phyloP scores from a whole-genome alignment of 2,113 vertebrate genomes.

The Prionailurus viverrinus region DNA sequence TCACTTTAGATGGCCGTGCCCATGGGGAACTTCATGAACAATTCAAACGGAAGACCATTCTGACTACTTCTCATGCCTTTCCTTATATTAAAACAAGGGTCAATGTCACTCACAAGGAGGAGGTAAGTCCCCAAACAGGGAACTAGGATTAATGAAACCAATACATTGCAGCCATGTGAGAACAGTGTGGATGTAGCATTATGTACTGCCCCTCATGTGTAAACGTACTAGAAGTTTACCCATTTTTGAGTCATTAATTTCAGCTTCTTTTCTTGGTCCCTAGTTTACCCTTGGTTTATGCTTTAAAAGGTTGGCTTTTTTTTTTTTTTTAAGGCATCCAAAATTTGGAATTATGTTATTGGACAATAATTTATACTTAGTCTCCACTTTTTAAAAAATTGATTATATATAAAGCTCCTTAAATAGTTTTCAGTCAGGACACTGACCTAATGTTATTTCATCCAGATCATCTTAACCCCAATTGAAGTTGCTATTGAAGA shows the following conservation, averaged over 20 bases:
- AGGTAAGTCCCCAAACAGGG: conserved; percentile 87
- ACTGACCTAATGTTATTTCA: not conserved
- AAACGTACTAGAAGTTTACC: not conserved
- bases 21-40: conserved; percentile 98
- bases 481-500: conserved; percentile 99
- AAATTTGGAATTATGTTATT: conserved; percentile 45
- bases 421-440: not conserved
- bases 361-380: not conserved
- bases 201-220: not conserved
- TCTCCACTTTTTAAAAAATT: not conserved
- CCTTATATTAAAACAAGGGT: conserved; percentile 99
- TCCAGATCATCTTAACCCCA: conserved; percentile 96
- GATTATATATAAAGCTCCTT: conserved; percentile 9
- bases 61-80: conserved; percentile 98
- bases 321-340: not conserved
- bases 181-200: not conserved
- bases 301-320: not conserved
- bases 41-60: conserved; percentile 98
- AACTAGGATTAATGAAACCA: not conserved
- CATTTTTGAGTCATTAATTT: not conserved
- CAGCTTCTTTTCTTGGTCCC: not conserved
- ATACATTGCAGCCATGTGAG: not conserved
- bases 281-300: not conserved
- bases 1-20: conserved; percentile 97
- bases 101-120: conserved; percentile 98